Conservation (phyloP, 2,797 vertebrate species). For the Melopsittacus undulatus region DNA sequence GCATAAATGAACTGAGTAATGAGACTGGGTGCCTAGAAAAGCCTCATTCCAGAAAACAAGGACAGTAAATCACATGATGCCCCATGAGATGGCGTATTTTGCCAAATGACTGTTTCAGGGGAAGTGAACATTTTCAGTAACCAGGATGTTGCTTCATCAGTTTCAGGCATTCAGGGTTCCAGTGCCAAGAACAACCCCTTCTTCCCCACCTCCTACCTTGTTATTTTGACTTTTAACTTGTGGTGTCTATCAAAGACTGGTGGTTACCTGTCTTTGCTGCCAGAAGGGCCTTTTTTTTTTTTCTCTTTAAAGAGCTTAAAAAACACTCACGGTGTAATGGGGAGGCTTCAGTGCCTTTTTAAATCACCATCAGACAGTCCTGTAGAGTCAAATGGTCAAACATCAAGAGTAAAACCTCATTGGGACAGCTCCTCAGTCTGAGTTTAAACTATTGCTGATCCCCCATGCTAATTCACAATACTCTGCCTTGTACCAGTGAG, state of each 20-base stretch:
- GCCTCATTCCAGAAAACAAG: not conserved
- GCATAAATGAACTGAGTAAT: not conserved
- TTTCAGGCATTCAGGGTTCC: not conserved
- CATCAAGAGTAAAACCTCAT: not conserved
- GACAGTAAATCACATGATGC: not conserved
- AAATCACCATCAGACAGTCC: not conserved
- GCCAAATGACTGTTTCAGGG: not conserved
- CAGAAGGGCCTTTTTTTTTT: not conserved
- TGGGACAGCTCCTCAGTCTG: not conserved
- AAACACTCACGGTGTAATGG: not conserved
- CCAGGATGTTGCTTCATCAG: not conserved
- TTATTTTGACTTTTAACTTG: not conserved
- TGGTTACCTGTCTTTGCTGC: not conserved
- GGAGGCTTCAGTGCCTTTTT: not conserved
- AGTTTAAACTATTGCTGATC: not conserved
- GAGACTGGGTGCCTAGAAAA: not conserved
- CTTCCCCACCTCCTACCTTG: not conserved
- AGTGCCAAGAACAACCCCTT: not conserved
- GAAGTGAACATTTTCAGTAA: constrained; percentile 2
- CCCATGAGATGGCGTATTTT: not conserved
- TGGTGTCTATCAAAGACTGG: not conserved
- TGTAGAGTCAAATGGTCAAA: not conserved
- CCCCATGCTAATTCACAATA: not conserved
- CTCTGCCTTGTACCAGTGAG: not conserved
- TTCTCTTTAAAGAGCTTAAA: not conserved